These are phyloP conservation scores for Zeuzera pyrina DNA, from an alignment of 2,888 invertebrate genomes.

Conservation along the genomic window DNA sequence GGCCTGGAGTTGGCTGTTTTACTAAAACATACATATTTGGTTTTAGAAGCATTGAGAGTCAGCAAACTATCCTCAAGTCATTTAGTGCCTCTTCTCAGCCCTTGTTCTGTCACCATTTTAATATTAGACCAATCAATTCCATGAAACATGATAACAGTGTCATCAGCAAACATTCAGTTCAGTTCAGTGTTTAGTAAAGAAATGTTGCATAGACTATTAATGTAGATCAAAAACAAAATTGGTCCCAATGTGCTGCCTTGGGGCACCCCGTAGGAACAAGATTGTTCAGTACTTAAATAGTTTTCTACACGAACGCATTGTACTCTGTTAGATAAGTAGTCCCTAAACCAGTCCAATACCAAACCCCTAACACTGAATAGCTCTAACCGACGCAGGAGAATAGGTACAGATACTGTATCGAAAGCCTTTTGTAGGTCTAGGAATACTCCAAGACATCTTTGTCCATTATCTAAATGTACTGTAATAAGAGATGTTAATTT, in stretches of 20 bases:
- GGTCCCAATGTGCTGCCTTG: neutral
- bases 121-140: too few species aligned
- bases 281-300: neutral
- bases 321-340: conserved; percentile 3
- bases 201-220: neutral
- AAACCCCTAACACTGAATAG: neutral
- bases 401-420: conserved; percentile 1
- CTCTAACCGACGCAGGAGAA: conserved; percentile 1
- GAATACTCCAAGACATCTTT: neutral
- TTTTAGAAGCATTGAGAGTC: too few species aligned
- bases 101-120: too few species aligned
- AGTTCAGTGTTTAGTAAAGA: neutral
- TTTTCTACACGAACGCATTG: conserved; percentile 1
- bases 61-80: too few species aligned
- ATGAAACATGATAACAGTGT: too few species aligned
- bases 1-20: too few species aligned
- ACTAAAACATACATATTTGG: too few species aligned
- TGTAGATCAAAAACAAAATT: neutral
- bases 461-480: neutral
- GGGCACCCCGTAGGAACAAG: neutral
- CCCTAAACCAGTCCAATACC: conserved; percentile 1
- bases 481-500: neutral
- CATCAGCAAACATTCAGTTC: neutral
- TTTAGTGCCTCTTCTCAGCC: too few species aligned
- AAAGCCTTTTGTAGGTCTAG: conserved; percentile 2